These are phyloP conservation scores for Ypsolopha scabrella DNA, from an alignment of 2,888 invertebrate species.

Conservation along the genomic window DNA sequence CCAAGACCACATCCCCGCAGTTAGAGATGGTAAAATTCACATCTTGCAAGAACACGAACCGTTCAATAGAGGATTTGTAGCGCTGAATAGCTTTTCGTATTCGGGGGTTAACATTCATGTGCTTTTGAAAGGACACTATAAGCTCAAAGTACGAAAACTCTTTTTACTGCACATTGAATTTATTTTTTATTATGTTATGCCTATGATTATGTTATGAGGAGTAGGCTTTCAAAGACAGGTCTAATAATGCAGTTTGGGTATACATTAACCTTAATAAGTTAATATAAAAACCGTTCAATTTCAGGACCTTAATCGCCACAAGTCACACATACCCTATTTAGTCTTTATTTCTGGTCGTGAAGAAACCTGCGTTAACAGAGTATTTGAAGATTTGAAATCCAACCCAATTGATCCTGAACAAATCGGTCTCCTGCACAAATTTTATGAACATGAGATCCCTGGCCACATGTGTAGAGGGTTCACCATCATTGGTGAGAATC, in stretches of 20 bases:
- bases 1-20: constrained; percentile 17
- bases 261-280: too few species aligned
- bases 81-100: constrained; percentile 32
- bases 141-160: constrained; percentile 25
- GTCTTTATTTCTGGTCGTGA: constrained; percentile 70
- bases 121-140: constrained; percentile 34
- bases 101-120: constrained; percentile 33
- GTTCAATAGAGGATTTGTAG: constrained; percentile 24
- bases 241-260: too few species aligned
- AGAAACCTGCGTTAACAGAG: constrained; percentile 40
- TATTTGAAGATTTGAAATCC: constrained; percentile 33
- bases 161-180: too few species aligned
- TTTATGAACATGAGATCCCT: constrained; percentile 53
- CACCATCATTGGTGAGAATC: constrained; percentile 46
- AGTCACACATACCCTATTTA: constrained; percentile 46
- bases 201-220: too few species aligned
- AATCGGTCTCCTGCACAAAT: constrained; percentile 52
- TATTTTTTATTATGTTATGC: too few species aligned
- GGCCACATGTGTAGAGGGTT: constrained; percentile 77
- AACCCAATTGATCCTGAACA: constrained; percentile 57
- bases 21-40: constrained; percentile 23
- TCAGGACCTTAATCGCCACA: constrained; percentile 30
- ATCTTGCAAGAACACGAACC: constrained; percentile 23
- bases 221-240: too few species aligned
- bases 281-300: background rate